Evolutionary conservation across 2,888 invertebrate species (phyloP), one percentile per base, ranked within the genome.

Genomic region (Calameuta pallipes): DNA sequence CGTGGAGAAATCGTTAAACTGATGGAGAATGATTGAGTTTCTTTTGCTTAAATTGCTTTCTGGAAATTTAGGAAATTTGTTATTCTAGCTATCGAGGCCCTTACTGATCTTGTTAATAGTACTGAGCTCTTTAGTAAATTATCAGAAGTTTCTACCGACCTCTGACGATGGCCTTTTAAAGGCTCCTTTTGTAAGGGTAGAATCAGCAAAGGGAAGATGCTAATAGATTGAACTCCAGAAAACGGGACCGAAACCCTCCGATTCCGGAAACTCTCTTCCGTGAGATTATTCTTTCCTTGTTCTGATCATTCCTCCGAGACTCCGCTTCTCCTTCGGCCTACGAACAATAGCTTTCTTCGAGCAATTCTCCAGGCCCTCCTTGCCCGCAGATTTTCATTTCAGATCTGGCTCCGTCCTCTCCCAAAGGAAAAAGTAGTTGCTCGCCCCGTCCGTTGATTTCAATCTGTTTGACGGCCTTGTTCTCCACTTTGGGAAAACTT

Each of bases 321-420:
- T 71, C 75, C 68, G 73, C 78, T 33, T 71, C 78, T 75, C 23
- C 75, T 70, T 71, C 70, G 75, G 73, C 56, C 70, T 33, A 31
- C 30, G 70, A 30, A 31, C 70, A 12, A 70, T 33, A 23, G 31
- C 33, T 70, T 33, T n/a, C 70, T 30, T 70, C 70, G 13, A 30
- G 70, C 70, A 70, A 33, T 70, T 70, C 33, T 30, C 70, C 33
- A 30, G 33, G 31, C 70, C 70, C 70, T 30, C 70, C 33, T 33
- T 70, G 70, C 70, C 85, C 83, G 82, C 87, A 87, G 88, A 88
- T 88, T 88, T 88, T 88, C 88, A 88, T 88, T 88, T 88, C 86
- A 88, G 88, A 88, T 88, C 84, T 87, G 87, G 86, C 85, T 87
- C 81, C 78, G 37, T 37, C 11, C 35, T 36, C 70, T 76, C 33